Evolutionary conservation across 2,888 invertebrate species (phyloP), one percentile per base, ranked within the genome.

Genomic region (Urechis unicinctus): DNA sequence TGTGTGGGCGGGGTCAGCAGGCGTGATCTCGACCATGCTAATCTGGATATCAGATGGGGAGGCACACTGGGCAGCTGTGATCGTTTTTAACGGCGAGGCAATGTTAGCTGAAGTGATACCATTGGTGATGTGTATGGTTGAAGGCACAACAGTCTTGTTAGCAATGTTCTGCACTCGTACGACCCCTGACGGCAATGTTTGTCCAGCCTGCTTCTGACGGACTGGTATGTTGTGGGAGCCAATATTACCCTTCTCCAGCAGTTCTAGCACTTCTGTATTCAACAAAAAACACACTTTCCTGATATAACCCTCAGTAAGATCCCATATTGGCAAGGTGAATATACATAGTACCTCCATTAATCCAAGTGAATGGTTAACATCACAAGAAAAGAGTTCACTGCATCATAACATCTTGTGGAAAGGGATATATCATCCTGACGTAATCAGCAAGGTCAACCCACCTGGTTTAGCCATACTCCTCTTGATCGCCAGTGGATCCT

Each of bases 391-490:
- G 36, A 25, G 25, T 25, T 25, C 50, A 31, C 50, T 31, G 17
- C 31, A 17, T n/a, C n/a, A n/a, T n/a, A n/a, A n/a, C n/a, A n/a
- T n/a, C n/a, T 21, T 24, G 30, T 17, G 36, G 5, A 6, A 41
- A 9, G 13, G 17, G 36, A 9, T 36, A 13, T 21, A 50, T 6
- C 22, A 13, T 13, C 9, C 9, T 9, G 46, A 21, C 13, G 9
- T 9, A 22, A 22, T 41, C 22, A 5, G 21, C 13, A 28, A 22
- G 22, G 22, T 21, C 45, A 45, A 41, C 70, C 65, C 74, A 88
- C 88, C 89, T 71, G 96, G 95, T 81, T 87, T 88, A 42, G 91
- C 87, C 94, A 96, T 94, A 2, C 94, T 91, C 69, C 88, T 88
- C 67, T 88, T 87, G 56, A 95, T 93, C 6, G 92, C 92, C 62